Base-by-base conservation (phyloP, 2,113 vertebrate genomes). In the Petrocephalus zakoni region DNA sequence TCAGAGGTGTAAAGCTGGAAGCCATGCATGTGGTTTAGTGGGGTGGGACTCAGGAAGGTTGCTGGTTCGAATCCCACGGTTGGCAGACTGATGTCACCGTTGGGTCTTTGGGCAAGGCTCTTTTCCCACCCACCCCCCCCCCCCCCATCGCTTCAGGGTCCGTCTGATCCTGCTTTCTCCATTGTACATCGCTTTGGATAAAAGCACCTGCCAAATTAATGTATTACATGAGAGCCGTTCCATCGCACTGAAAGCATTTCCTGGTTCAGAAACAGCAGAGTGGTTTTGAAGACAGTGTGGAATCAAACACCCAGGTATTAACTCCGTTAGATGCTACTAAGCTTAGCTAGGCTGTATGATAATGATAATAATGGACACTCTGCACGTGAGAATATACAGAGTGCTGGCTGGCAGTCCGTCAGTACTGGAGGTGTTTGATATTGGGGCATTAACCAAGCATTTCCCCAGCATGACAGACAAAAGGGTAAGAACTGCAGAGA, bases 371-470 rank as follows among this genome's bases (percentile, higher is more conserved):
- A 85, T 25, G 52, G 52, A 47, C 13, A 83, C 46, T 86, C n/a
- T 86, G 84, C 84, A 56, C 5, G 52, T 86, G 52, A 86, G 84
- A 86, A 86, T 86, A 52, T 34, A 82, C 37, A 46, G 10, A 17
- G 37, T 19, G 42, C 15, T 15, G 49, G n/a, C 11, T 85, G 51
- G 29, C n/a, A 37, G 25, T 52, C 29, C 13, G 5, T 29, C 83
- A 34, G 15, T 49, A 85, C 22, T 85, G 47, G 82, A 53, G 21
- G 13, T 29, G 47, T 86, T 55, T 4, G 13, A 55, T 25, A 25
- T 34, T 19, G 19, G 25, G n/a, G 17, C 29, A 34, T 85, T 85
- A 53, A 85, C 51, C 29, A 34, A 55, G 52, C 13, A 2, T 42
- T 56, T 53, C 52, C 37, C 15, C 51, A 56, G 51, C 52, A 86